phyloP scores from a whole-genome alignment of 2,888 invertebrate species.

The Drosophila trichaetosa region DNA sequence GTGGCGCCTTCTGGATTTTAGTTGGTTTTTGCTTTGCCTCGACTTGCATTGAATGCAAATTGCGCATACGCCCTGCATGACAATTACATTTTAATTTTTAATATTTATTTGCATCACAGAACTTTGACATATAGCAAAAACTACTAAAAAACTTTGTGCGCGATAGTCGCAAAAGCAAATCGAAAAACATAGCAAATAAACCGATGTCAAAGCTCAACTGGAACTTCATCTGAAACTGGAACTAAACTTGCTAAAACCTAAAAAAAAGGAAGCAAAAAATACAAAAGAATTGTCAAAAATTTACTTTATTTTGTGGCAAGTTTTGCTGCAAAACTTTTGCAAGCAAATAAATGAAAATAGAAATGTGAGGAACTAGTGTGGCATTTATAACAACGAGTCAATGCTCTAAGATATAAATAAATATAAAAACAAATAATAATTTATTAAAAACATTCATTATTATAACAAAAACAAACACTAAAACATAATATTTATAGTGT shows the following conservation, averaged over 20 bases:
- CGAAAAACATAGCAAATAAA: conserved; percentile 5
- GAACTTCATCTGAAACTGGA: conserved; percentile 10
- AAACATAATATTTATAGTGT: background rate
- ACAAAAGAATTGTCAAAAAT: conserved; percentile 25
- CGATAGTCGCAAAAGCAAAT: conserved; percentile 19
- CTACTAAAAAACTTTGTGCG: conserved; percentile 39
- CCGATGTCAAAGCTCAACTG: conserved; percentile 9
- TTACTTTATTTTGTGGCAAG: conserved; percentile 3
- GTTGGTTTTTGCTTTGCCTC: background rate
- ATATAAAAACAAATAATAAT: background rate
- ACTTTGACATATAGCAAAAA: conserved; percentile 25
- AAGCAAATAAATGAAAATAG: conserved; percentile 10
- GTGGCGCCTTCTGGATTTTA: conserved; percentile 34
- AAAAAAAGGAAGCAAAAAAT: background rate
- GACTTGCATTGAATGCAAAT: conserved; percentile 51
- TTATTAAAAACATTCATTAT: background rate
- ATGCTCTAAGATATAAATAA: background rate
- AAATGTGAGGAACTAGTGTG: conserved; percentile 1
- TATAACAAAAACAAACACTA: background rate
- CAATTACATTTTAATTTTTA: conserved; percentile 37
- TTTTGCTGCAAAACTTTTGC: conserved; percentile 26
- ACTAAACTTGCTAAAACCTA: conserved; percentile 13
- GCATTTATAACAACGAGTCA: background rate
- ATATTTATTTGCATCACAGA: conserved; percentile 7
- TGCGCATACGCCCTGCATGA: conserved; percentile 75